These are phyloP conservation scores for Machimus atricapillus DNA, from an alignment of 2,888 invertebrate species.

Conservation along the genomic window DNA sequence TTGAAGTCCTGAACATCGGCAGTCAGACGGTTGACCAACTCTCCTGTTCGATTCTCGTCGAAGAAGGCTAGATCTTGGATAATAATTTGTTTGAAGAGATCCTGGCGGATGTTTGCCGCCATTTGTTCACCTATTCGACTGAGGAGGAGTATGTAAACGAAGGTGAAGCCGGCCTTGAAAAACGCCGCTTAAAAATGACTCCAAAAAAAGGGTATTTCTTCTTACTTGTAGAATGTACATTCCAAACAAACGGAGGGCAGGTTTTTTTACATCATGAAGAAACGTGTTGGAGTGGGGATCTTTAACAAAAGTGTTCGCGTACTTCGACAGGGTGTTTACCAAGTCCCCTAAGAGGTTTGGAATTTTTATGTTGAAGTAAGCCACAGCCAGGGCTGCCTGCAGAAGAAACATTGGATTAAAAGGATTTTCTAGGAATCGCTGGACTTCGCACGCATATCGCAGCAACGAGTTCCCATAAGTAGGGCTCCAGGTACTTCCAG, in stretches of 20 bases:
- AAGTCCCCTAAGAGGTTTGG: conserved; percentile 83
- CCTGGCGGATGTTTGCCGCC: conserved; percentile 79
- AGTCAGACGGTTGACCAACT: conserved; percentile 88
- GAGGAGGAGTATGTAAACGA: conserved; percentile 85
- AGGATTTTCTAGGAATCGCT: not conserved
- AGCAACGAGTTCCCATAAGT: conserved; percentile 76
- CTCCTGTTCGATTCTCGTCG: conserved; percentile 89
- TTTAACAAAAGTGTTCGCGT: conserved; percentile 63
- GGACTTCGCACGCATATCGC: conserved; percentile 73
- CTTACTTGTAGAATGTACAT: conserved; percentile 58
- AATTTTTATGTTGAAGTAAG: conserved; percentile 87
- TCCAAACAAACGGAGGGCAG: conserved; percentile 57
- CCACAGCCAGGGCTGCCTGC: conserved; percentile 87
- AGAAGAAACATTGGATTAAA: conserved; percentile 54
- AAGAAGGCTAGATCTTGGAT: conserved; percentile 90
- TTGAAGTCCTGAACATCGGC: conserved; percentile 97
- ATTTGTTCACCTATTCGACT: conserved; percentile 89
- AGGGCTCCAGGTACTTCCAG: conserved; percentile 75
- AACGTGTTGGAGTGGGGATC: conserved; percentile 58
- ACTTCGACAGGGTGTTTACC: conserved; percentile 77
- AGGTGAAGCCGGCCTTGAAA: conserved; percentile 80
- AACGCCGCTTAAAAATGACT: not conserved
- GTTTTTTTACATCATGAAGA: conserved; percentile 57
- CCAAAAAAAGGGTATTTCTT: not conserved
- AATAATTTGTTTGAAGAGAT: conserved; percentile 82